Evolutionary conservation across 2,113 vertebrate species (phyloP).

Genomic region (Oxyruncus cristatus): DNA sequence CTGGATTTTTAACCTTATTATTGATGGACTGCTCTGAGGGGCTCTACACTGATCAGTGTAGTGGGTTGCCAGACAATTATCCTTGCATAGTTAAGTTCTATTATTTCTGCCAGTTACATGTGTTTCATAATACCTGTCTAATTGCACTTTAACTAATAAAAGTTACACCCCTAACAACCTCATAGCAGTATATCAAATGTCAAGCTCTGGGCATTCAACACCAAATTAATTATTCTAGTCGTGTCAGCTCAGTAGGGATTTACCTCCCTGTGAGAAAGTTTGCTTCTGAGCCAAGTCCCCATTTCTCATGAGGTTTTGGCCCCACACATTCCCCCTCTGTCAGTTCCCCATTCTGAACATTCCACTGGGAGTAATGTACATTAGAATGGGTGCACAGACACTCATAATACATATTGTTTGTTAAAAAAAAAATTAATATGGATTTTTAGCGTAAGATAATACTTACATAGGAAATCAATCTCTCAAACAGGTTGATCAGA

Average conservation of each 20-base stretch:
- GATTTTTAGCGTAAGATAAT: neutral
- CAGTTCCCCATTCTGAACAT: neutral
- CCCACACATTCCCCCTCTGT: neutral
- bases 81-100: neutral
- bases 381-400: neutral
- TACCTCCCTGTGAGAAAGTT: neutral
- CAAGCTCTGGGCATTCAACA: neutral
- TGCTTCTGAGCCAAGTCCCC: neutral
- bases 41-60: neutral
- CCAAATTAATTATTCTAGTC: neutral
- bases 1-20: neutral
- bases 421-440: neutral
- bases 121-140: neutral
- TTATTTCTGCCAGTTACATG: neutral
- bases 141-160: neutral
- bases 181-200: neutral
- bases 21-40: neutral
- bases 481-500: neutral
- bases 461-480: neutral
- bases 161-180: neutral
- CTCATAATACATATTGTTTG: neutral
- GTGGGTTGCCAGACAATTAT: neutral
- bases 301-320: neutral
- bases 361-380: neutral
- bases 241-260: neutral